These are phyloP conservation scores for Loris lydekkerianus DNA, from an alignment of 2,797 vertebrate species.

Conservation along the genomic window DNA sequence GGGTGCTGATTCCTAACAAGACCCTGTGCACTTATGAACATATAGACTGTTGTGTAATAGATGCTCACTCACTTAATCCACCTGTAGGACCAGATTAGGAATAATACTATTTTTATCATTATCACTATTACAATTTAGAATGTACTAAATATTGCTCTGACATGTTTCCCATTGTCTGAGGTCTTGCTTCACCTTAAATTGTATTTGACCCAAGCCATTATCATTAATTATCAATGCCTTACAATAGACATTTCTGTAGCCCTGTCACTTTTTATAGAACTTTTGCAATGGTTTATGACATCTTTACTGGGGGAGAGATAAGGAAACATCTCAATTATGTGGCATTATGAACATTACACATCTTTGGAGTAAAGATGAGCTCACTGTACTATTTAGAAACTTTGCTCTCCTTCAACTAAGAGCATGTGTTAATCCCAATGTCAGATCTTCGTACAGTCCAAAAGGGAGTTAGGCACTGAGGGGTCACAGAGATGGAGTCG, in stretches of 20 bases:
- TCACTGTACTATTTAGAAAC: conserved; percentile 47
- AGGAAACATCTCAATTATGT: conserved; percentile 10
- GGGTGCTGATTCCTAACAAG: conserved; percentile 11
- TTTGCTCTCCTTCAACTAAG: background rate
- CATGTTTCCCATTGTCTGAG: conserved; percentile 77
- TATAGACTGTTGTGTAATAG: conserved; percentile 54
- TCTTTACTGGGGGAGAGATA: background rate
- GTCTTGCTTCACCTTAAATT: conserved; percentile 71
- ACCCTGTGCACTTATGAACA: background rate
- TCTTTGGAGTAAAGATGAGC: conserved; percentile 62
- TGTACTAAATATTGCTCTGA: conserved; percentile 63
- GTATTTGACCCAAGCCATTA: conserved; percentile 68
- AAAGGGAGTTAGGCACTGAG: background rate
- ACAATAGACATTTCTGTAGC: background rate
- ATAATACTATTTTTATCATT: conserved; percentile 75
- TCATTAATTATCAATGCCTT: conserved; percentile 66
- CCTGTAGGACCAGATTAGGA: conserved; percentile 56
- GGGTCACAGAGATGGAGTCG: background rate
- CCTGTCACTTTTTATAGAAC: conserved; percentile 39
- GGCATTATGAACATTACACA: background rate
- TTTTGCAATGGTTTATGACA: conserved; percentile 26
- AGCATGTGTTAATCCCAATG: background rate
- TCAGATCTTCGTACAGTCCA: background rate
- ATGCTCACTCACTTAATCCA: conserved; percentile 37
- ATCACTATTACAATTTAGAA: conserved; percentile 74